These are phyloP conservation scores for Erpobdella octoculata DNA, from an alignment of 2,888 invertebrate species.

Conservation along the genomic window DNA sequence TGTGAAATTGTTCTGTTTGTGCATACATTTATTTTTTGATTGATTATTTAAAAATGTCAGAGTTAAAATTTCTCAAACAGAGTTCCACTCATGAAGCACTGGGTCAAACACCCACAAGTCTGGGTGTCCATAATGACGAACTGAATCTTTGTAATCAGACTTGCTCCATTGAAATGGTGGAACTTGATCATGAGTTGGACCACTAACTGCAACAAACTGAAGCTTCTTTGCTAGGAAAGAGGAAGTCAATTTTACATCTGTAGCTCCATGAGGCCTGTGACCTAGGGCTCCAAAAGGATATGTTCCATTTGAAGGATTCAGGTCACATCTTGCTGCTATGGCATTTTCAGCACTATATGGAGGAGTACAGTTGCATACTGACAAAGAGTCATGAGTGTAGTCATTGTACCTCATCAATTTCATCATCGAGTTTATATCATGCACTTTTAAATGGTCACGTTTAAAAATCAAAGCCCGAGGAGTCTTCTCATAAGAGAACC, in stretches of 20 bases:
- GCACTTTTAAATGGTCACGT: conserved; percentile 58
- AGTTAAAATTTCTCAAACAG: too few species aligned
- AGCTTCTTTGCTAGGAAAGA: conserved; percentile 42
- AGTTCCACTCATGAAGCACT: conserved; percentile 42
- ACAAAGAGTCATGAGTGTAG: conserved; percentile 62
- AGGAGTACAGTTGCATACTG: conserved; percentile 63
- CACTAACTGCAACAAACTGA: conserved; percentile 59
- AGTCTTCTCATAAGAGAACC: conserved; percentile 62
- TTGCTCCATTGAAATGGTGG: conserved; percentile 72
- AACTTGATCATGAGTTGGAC: conserved; percentile 59
- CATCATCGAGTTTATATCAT: conserved; percentile 59
- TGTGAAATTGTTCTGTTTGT: too few species aligned
- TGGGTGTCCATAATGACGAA: conserved; percentile 66
- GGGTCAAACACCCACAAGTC: conserved; percentile 67
- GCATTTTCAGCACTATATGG: conserved; percentile 68
- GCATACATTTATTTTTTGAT: too few species aligned
- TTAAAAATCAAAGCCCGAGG: conserved; percentile 63
- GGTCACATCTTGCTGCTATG: conserved; percentile 64
- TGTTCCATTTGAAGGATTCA: conserved; percentile 65
- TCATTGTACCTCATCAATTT: conserved; percentile 63
- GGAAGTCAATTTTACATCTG: conserved; percentile 60
- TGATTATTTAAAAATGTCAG: too few species aligned
- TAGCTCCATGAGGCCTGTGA: conserved; percentile 64
- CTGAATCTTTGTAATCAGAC: conserved; percentile 59
- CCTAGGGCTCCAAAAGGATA: conserved; percentile 65